phyloP scores from a whole-genome alignment of 2,113 vertebrate genomes.

The Sinosuthora webbiana region DNA sequence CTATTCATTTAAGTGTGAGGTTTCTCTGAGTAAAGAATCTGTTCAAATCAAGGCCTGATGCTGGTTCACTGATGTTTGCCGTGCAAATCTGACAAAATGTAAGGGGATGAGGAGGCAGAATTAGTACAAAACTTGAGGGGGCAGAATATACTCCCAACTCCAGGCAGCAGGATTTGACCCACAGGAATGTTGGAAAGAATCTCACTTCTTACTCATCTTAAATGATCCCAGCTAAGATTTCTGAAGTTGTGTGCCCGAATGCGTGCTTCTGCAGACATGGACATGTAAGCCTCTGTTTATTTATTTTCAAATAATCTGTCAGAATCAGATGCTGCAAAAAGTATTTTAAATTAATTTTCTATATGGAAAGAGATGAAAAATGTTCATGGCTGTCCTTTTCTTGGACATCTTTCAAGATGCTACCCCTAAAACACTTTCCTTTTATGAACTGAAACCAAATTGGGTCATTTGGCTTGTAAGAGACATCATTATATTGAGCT shows the following conservation, averaged over 20 bases:
- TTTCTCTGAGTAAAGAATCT: background rate
- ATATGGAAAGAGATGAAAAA: background rate
- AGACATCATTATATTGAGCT: slow-evolving; percentile 29
- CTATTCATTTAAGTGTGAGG: background rate
- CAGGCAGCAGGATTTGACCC: background rate
- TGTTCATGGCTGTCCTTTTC: background rate
- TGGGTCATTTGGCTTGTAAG: background rate
- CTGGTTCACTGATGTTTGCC: background rate
- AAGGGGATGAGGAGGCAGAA: background rate
- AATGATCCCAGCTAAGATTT: background rate
- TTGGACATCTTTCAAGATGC: background rate
- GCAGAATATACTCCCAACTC: background rate
- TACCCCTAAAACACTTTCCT: background rate
- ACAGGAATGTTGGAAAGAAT: background rate
- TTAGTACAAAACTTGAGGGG: background rate
- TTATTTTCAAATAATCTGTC: background rate
- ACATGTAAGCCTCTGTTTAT: background rate
- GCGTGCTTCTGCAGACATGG: background rate
- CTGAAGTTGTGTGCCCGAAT: background rate
- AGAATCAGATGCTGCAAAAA: background rate
- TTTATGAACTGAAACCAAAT: slow-evolving; percentile 16
- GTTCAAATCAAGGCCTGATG: background rate
- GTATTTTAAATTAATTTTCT: background rate
- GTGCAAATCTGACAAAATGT: background rate
- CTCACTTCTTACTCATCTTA: background rate